A percentile compares a stretch with the other conserved stretches of the same genome.
phyloP scores from a whole-genome alignment of 2,113 vertebrate species.

The Centropristis striata region DNA sequence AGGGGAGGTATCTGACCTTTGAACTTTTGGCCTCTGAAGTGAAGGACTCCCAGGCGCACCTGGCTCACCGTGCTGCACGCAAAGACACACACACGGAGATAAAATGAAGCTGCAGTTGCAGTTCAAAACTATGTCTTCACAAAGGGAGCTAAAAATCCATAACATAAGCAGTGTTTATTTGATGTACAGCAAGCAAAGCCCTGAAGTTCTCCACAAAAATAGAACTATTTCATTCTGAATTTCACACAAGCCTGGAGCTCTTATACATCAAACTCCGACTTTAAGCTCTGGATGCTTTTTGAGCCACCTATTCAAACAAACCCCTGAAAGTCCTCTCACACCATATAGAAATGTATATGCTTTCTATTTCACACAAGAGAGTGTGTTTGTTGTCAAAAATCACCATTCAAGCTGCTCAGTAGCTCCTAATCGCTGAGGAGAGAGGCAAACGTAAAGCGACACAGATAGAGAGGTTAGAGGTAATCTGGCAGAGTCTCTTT shows the following conservation, averaged over 20 bases:
- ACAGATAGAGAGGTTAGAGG: slow-evolving; percentile 53
- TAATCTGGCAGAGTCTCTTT: slow-evolving; percentile 52
- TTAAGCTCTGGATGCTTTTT: slow-evolving; percentile 4
- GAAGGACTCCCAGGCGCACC: slow-evolving; percentile 44
- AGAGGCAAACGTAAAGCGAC: slow-evolving; percentile 1
- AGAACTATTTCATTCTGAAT: not conserved
- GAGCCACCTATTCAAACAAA: not conserved
- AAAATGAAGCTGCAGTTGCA: not conserved
- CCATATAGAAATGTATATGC: slow-evolving; percentile 16
- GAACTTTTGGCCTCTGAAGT: slow-evolving; percentile 43
- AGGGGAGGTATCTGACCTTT: slow-evolving; percentile 51
- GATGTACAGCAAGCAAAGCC: not conserved
- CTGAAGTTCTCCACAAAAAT: not conserved
- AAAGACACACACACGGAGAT: slow-evolving; percentile 13
- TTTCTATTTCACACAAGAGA: slow-evolving; percentile 6
- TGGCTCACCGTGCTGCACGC: slow-evolving; percentile 40
- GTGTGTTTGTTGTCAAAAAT: slow-evolving; percentile 42
- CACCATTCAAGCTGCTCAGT: slow-evolving; percentile 15
- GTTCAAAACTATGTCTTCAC: not conserved
- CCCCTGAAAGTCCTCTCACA: not conserved
- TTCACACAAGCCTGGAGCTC: slow-evolving; percentile 1
- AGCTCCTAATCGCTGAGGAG: not conserved
- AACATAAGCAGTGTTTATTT: slow-evolving; percentile 16
- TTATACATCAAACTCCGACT: slow-evolving; percentile 13
- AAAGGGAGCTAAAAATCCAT: slow-evolving; percentile 7